Conservation (phyloP, 2,113 vertebrate species). For the Chloebia gouldiae region DNA sequence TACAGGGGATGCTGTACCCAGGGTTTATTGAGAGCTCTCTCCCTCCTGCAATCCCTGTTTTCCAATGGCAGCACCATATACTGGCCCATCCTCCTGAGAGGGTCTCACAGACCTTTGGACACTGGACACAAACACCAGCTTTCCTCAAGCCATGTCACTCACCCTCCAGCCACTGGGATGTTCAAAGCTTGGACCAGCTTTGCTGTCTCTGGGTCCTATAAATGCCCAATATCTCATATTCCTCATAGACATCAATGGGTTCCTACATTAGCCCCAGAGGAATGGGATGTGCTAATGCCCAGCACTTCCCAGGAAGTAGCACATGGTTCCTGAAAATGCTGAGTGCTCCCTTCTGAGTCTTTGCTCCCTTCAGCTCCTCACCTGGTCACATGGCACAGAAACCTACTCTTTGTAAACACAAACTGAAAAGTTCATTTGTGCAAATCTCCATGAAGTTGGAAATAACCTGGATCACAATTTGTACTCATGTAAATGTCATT, state of each 20-base stretch:
- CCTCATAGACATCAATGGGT: not conserved
- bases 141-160: not conserved
- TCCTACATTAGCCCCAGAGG: not conserved
- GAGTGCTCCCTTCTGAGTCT: not conserved
- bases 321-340: accelerated
- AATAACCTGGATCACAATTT: not conserved
- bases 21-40: not conserved
- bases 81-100: not conserved
- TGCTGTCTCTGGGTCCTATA: not conserved
- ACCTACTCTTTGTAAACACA: not conserved
- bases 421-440: not conserved
- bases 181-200: not conserved
- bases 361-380: not conserved
- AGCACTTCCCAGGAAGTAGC: not conserved
- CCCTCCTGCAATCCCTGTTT: not conserved
- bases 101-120: not conserved
- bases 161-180: not conserved
- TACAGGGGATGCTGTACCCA: not conserved
- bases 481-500: constrained; percentile 24
- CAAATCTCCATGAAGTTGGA: not conserved
- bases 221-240: not conserved
- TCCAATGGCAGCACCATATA: not conserved
- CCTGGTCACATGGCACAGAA: not conserved
- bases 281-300: not conserved
- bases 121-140: not conserved